Percentiles rank a stretch among this genome's conserved stretches.
These are phyloP conservation scores for Campoplex capitator DNA, from an alignment of 2,888 invertebrate genomes.

Conservation along the genomic window DNA sequence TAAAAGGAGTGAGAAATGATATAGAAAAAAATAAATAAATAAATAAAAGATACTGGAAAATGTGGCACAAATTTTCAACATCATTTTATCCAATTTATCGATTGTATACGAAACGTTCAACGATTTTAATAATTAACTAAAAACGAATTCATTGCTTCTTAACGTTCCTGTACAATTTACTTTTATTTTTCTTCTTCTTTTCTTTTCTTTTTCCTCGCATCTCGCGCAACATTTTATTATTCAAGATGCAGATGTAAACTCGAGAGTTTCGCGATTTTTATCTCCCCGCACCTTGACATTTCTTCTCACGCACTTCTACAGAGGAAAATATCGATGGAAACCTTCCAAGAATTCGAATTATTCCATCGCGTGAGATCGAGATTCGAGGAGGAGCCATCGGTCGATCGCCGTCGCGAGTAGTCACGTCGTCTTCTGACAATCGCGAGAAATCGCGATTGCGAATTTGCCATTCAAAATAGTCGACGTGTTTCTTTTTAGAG, in stretches of 20 bases:
- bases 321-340: constrained; percentile 41
- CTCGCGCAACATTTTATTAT: constrained; percentile 19
- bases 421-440: constrained; percentile 19
- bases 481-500: constrained; percentile 4
- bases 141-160: neutral
- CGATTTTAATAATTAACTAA: neutral
- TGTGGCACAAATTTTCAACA: neutral
- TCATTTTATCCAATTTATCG: neutral
- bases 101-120: neutral
- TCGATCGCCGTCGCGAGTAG: neutral
- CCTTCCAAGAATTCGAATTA: constrained; percentile 56
- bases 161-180: neutral
- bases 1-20: constrained; percentile 1
- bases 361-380: constrained; percentile 16
- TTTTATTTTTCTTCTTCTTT: no score
- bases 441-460: constrained; percentile 19
- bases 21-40: constrained; percentile 5
- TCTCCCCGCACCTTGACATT: constrained; percentile 24
- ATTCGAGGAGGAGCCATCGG: constrained; percentile 5
- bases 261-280: constrained; percentile 50
- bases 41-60: neutral
- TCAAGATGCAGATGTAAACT: constrained; percentile 1
- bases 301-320: constrained; percentile 37
- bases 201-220: constrained; percentile 4
- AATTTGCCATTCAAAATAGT: constrained; percentile 20